Evolutionary conservation across 2,888 invertebrate species (phyloP), one percentile per base, ranked within the genome.

Genomic region (Panzeria rudis): DNA sequence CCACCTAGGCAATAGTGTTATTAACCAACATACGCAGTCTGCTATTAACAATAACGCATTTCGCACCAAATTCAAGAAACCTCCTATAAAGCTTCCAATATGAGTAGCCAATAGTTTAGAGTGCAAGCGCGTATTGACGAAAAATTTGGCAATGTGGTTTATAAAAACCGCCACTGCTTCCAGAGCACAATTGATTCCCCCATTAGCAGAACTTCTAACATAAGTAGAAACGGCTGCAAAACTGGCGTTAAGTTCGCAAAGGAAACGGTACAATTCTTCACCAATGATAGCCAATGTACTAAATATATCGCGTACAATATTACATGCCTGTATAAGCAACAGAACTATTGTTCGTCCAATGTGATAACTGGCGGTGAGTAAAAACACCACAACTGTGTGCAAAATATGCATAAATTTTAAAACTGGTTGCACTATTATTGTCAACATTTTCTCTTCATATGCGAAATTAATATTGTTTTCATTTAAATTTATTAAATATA

Each of bases 21-120:
- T 61, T 8, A 87, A 7, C 79, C 87, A 88, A 87, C 87, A 88
- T 0, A 80, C 80, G 35, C 84, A 86, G 13, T 89, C 88, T 1
- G 86, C 88, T 50, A 89, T 88, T 8, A 88, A 71, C 3, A 89
- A 61, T 15, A 89, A 66, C 0, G 87, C 87, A n/a, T 87, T 86
- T 8, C 68, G 64, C 4, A 88, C 7, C 9, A 88, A 41, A 44
- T 25, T 52, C 1, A 86, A 62, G 15, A 87, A 78, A 38, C 87
- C 82, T 3, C 56, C 59, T 13, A 87, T 32, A 66, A 82, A 82
- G 41, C 75, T 54, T 0, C 86, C 88, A 3, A 84, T 71, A 56
- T 47, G 64, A 20, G 88, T 87, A 8, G 88, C 88, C 13, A 88
- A 32, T 0, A 88, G 73, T 15, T 86, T 88, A 0, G 88, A 86